These are phyloP conservation scores for Eupithecia exiguata DNA, from an alignment of 2,888 invertebrate species.

Conservation along the genomic window DNA sequence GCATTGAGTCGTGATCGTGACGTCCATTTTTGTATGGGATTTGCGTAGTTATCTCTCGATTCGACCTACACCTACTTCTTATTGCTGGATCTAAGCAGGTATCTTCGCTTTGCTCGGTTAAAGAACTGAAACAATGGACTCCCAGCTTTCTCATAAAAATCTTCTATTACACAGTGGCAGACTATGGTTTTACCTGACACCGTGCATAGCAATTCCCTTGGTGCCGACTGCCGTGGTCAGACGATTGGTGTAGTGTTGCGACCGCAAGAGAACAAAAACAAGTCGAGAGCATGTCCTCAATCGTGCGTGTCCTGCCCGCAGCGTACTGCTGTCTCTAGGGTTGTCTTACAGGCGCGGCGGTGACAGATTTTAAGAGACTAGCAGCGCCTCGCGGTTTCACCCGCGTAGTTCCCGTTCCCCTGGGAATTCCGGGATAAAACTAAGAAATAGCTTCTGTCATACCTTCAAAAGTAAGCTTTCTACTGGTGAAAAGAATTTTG, in stretches of 20 bases:
- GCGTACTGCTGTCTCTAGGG: constrained; percentile 57
- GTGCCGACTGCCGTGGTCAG: constrained; percentile 46
- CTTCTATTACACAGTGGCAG: constrained; percentile 27
- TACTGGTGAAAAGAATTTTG: no score
- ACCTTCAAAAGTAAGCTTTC: no score
- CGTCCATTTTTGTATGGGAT: no score
- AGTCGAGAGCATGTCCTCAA: constrained; percentile 78
- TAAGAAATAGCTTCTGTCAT: no score
- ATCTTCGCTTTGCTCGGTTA: neutral
- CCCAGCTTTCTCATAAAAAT: constrained; percentile 14
- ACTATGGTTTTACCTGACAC: constrained; percentile 37
- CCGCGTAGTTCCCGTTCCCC: no score
- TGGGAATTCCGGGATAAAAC: no score
- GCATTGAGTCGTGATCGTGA: no score
- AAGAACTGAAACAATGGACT: constrained; percentile 8
- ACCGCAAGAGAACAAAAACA: constrained; percentile 82
- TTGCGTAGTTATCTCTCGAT: neutral
- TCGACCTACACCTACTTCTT: neutral
- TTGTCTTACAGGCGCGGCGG: constrained; percentile 36
- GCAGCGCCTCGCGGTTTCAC: no score
- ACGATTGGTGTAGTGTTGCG: constrained; percentile 71
- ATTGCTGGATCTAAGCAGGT: no score
- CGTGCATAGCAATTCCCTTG: constrained; percentile 50
- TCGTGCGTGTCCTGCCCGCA: constrained; percentile 79
- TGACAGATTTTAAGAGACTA: neutral